These are phyloP conservation scores for Oncorhynchus nerka DNA, from an alignment of 2,113 vertebrate genomes.

Conservation along the genomic window DNA sequence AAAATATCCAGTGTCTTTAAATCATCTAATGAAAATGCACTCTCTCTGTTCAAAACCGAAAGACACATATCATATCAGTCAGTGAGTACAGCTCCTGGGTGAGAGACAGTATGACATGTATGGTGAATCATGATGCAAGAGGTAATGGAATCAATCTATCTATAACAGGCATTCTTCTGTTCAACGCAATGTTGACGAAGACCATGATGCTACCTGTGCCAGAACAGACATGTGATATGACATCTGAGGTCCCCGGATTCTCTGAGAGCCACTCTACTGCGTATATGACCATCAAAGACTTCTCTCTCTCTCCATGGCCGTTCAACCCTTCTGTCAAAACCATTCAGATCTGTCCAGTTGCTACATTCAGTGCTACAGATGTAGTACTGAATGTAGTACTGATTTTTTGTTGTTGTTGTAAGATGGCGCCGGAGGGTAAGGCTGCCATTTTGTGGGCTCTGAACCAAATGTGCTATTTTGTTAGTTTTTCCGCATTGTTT, in stretches of 20 bases:
- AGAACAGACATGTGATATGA: neutral
- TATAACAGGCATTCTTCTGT: neutral
- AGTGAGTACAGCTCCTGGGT: neutral
- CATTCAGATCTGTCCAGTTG: conserved; percentile 24
- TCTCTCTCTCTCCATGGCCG: neutral
- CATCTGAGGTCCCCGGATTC: neutral
- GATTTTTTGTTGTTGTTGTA: too few species aligned
- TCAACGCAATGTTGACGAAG: neutral
- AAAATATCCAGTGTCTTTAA: conserved; percentile 3
- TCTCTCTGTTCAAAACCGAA: neutral
- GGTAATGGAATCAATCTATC: neutral
- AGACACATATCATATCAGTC: neutral
- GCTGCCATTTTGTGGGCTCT: conserved; percentile 12
- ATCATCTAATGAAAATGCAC: neutral
- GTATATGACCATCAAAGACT: neutral
- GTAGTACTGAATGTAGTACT: too few species aligned
- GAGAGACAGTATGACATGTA: neutral
- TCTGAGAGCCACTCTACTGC: neutral
- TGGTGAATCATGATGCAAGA: neutral
- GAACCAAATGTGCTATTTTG: too few species aligned
- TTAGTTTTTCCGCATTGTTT: too few species aligned
- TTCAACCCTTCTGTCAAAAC: conserved; percentile 24
- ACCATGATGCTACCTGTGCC: conserved; percentile 7
- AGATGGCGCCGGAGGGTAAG: conserved; percentile 48
- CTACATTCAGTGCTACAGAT: conserved; percentile 3